phyloP scores from a whole-genome alignment of 2,888 invertebrate species.

The Cloeon dipterum region DNA sequence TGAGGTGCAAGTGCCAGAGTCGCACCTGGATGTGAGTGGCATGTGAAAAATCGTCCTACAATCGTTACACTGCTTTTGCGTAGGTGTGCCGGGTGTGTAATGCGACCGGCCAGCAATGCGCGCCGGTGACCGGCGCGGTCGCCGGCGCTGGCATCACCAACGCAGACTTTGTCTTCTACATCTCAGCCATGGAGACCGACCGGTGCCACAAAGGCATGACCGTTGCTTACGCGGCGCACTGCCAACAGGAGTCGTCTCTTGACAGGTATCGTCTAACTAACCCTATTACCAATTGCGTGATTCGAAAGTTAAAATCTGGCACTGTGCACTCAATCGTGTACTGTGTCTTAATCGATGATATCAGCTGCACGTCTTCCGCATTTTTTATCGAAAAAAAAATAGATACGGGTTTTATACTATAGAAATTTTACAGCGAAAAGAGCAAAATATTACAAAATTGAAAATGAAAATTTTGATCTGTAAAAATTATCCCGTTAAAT shows the following conservation, averaged over 20 bases:
- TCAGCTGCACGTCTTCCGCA: no score
- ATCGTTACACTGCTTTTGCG: not conserved
- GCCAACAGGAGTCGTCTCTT: slow-evolving; percentile 81
- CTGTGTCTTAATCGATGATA: no score
- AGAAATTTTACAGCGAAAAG: no score
- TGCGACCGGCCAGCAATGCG: slow-evolving; percentile 62
- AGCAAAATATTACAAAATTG: no score
- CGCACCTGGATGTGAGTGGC: slow-evolving; percentile 70
- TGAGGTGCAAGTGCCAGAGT: slow-evolving; percentile 78
- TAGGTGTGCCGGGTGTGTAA: slow-evolving; percentile 75
- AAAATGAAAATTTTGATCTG: no score
- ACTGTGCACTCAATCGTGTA: no score
- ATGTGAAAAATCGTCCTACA: no score
- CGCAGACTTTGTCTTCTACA: slow-evolving; percentile 90
- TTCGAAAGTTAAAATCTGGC: no score
- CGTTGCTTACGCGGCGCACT: slow-evolving; percentile 95
- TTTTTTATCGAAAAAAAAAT: no score
- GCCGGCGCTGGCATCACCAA: slow-evolving; percentile 46
- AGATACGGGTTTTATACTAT: no score
- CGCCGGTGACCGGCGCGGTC: slow-evolving; percentile 22
- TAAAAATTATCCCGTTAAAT: no score
- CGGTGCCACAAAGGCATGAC: slow-evolving; percentile 79
- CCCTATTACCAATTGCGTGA: no score
- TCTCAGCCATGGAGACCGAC: slow-evolving; percentile 81
- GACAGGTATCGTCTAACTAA: slow-evolving; percentile 45